Percentiles rank a stretch among this genome's conserved stretches.
These are phyloP conservation scores for Luscinia megarhynchos DNA, from an alignment of 2,797 vertebrate species.

Conservation along the genomic window DNA sequence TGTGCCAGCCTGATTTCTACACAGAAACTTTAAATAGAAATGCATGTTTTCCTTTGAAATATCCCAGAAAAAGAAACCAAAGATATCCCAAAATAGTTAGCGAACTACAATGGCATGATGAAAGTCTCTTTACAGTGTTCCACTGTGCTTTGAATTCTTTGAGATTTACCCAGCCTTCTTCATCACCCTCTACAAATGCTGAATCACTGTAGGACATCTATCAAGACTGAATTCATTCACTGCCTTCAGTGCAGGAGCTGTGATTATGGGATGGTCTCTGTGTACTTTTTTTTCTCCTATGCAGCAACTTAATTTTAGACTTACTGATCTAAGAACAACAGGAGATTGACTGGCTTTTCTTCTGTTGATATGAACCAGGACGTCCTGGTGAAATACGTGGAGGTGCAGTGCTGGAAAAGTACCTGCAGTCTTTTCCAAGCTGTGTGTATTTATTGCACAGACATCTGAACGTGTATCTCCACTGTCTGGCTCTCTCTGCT, in stretches of 20 bases:
- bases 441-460: background rate
- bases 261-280: background rate
- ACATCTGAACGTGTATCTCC: background rate
- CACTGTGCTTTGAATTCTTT: conserved; percentile 30
- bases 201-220: conserved; percentile 26
- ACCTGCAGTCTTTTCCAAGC: background rate
- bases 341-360: background rate
- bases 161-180: background rate
- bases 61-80: conserved; percentile 39
- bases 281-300: background rate
- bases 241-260: background rate
- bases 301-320: background rate
- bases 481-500: background rate
- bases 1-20: conserved; percentile 35
- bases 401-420: background rate
- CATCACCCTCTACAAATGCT: conserved; percentile 9
- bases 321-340: background rate
- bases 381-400: background rate
- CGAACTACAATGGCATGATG: background rate
- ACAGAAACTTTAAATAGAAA: conserved; percentile 49
- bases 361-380: background rate
- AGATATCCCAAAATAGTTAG: conserved; percentile 37
- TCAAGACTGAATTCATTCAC: background rate
- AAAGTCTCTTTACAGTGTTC: conserved; percentile 2
- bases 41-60: conserved; percentile 27